phyloP scores from a whole-genome alignment of 1,140 invertebrate species.

The Drosophila pectinifera region DNA sequence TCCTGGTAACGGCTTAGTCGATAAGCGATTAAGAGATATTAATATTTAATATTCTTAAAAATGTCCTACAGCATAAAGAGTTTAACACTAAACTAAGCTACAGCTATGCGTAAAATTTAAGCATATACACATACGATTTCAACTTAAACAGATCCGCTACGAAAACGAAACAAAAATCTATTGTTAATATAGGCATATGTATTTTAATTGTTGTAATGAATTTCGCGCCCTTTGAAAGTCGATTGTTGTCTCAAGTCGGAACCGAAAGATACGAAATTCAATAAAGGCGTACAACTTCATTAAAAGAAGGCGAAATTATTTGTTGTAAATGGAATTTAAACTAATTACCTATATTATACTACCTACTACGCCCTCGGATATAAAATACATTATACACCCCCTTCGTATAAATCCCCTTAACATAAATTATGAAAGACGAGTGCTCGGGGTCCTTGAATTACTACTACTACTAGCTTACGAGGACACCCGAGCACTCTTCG shows the following conservation, averaged over 20 bases:
- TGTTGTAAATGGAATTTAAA: slow-evolving; percentile 77
- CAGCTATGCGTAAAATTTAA: slow-evolving; percentile 44
- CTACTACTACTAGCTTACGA: slow-evolving; percentile 7
- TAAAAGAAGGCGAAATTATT: slow-evolving; percentile 61
- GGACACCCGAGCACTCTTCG: slow-evolving; percentile 18
- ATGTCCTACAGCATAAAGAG: slow-evolving; percentile 79
- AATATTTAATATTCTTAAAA: slow-evolving; percentile 82
- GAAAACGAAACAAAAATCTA: slow-evolving; percentile 46
- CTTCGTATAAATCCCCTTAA: slow-evolving; percentile 53
- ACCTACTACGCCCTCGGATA: slow-evolving; percentile 45
- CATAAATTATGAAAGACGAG: slow-evolving; percentile 25
- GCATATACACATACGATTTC: slow-evolving; percentile 40
- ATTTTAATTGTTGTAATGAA: slow-evolving; percentile 62
- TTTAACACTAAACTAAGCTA: slow-evolving; percentile 60
- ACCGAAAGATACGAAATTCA: slow-evolving; percentile 30
- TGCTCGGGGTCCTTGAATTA: slow-evolving; percentile 7
- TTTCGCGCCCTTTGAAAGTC: slow-evolving; percentile 43
- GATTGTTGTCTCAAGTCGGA: slow-evolving; percentile 3
- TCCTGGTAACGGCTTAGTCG: slow-evolving; percentile 21
- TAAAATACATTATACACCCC: slow-evolving; percentile 37
- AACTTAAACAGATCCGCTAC: slow-evolving; percentile 36
- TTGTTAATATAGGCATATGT: slow-evolving; percentile 58
- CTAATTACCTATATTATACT: slow-evolving; percentile 57
- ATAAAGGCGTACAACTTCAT: slow-evolving; percentile 36
- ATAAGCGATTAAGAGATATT: slow-evolving; percentile 72